These are phyloP conservation scores for Dipus sagitta DNA, from an alignment of 2,797 vertebrate species.

Conservation along the genomic window DNA sequence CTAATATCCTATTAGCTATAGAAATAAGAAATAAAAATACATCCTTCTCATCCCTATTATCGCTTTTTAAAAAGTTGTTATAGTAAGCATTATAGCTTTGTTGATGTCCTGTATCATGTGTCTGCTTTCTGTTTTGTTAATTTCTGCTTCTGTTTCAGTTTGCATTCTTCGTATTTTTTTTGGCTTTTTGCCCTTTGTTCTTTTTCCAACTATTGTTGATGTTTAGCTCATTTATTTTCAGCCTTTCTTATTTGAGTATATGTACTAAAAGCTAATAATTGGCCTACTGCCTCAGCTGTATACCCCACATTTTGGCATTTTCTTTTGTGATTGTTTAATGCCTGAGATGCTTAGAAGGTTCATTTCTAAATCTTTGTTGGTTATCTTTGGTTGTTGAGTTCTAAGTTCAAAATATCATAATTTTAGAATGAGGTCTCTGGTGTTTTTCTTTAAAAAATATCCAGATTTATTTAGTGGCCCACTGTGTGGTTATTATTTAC, in stretches of 20 bases:
- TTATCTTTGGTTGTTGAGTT: conserved; percentile 53
- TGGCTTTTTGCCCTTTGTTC: conserved; percentile 32
- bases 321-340: conserved; percentile 30
- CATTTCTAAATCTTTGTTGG: not conserved
- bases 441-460: conserved; percentile 57
- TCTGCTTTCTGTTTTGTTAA: conserved; percentile 36
- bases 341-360: not conserved
- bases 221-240: conserved; percentile 65
- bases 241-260: conserved; percentile 40
- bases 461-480: conserved; percentile 29
- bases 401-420: conserved; percentile 20
- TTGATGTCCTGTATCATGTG: not conserved
- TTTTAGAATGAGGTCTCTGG: conserved; percentile 18
- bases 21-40: conserved; percentile 23
- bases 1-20: conserved; percentile 34
- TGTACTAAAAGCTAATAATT: conserved; percentile 33
- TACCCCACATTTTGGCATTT: conserved; percentile 46
- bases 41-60: conserved; percentile 4
- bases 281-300: conserved; percentile 8
- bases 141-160: conserved; percentile 39
- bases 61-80: conserved; percentile 39
- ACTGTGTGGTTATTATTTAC: not conserved
- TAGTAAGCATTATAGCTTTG: conserved; percentile 45
- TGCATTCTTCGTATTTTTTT: conserved; percentile 28
- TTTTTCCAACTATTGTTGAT: conserved; percentile 45